phyloP scores from a whole-genome alignment of 2,797 vertebrate genomes.

The Tinamus major region DNA sequence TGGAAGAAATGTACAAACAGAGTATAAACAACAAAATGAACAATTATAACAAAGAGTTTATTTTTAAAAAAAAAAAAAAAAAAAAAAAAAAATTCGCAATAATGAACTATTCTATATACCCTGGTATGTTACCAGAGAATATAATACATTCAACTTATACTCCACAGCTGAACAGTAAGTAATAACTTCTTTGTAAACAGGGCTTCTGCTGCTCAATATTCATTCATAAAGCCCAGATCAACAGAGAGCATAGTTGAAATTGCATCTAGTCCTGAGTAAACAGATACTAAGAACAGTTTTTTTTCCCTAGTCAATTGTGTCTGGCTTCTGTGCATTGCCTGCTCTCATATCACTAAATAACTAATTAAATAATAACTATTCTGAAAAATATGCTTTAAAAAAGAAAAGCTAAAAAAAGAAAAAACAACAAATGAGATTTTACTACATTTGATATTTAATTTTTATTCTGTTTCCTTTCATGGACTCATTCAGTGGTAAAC shows the following conservation, averaged over 20 bases:
- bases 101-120: neutral
- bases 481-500: neutral
- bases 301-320: too few relatives aligned
- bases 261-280: neutral
- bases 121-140: neutral
- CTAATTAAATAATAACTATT: neutral
- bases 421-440: neutral
- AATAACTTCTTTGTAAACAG: neutral
- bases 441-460: neutral
- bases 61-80: neutral
- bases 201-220: neutral
- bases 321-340: neutral
- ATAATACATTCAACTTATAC: neutral
- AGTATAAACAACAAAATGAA: neutral
- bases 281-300: neutral
- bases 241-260: neutral
- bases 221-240: neutral
- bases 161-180: neutral
- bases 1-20: neutral
- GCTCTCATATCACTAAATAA: neutral
- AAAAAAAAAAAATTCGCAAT: neutral
- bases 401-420: neutral
- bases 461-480: neutral
- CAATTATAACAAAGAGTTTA: neutral
- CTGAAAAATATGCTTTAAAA: neutral